Evolutionary conservation across 2,797 vertebrate genomes (phyloP), one percentile per base, ranked within the genome.

Genomic region (Onychomys arenicola): DNA sequence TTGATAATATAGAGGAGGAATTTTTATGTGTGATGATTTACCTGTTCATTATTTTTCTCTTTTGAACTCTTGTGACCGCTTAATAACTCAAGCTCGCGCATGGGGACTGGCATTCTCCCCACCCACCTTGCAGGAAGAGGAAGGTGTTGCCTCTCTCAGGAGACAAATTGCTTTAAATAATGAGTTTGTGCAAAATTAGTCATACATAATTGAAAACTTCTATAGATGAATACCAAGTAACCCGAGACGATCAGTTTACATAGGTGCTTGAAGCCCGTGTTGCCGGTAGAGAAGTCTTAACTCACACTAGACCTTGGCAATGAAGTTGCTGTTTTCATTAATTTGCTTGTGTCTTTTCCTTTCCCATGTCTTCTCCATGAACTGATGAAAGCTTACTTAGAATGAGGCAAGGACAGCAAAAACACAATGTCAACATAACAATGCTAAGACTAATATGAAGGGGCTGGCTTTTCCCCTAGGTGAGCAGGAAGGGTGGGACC

Each of bases 91-190:
- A 98, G 98, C 97, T 61, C 80, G 88, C 98, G 97, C 98, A 95
- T 98, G 97, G 88, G 92, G 98, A 97, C 98, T 98, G 98, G 98
- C 98, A 97, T 96, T 98, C 98, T 97, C 98, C 97, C 98, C 98
- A 97, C 98, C 98, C 98, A 97, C 98, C 97, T 98, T 98, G 97
- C 98, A 98, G 98, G 98, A 98, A 98, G 98, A 94, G 96, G 98
- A 98, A 99, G 98, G 98, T 98, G 98, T 98, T 99, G 98, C 98
- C 98, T 98, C 97, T 98, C 98, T 97, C 98, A 98, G 95, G 98
- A 98, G 98, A 99, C 99, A 99, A 99, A 99, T 99, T 99, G 98
- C 99, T 99, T 97, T 97, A 98, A 98, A 98, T 99, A 99, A 99
- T 98, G 98, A 99, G 98, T 99, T 98, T 98, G 98, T 99, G 98